A percentile compares a stretch with the other conserved stretches of the same genome.
These are phyloP conservation scores for Chaetodon trifasciatus DNA, from an alignment of 2,797 vertebrate species.

Conservation along the genomic window DNA sequence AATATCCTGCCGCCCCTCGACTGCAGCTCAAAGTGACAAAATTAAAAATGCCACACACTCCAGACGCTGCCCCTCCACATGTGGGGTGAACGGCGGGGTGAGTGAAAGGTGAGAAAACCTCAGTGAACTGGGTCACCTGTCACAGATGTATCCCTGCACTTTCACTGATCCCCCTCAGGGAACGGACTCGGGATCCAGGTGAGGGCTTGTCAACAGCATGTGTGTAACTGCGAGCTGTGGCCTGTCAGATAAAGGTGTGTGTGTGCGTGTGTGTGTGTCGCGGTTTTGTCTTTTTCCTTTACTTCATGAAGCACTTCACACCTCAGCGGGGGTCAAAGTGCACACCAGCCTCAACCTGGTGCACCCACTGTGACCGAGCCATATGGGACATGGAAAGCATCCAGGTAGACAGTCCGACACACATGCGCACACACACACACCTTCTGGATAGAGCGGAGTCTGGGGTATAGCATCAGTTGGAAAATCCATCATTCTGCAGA, in stretches of 20 bases:
- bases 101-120: slow-evolving; percentile 72
- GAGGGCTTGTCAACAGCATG: slow-evolving; percentile 73
- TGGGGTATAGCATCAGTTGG: background rate
- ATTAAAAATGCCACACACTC: slow-evolving; percentile 37
- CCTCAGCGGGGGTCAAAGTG: slow-evolving; percentile 66
- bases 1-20: background rate
- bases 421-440: background rate
- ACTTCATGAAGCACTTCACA: slow-evolving; percentile 74
- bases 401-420: background rate
- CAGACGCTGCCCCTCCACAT: slow-evolving; percentile 11
- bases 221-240: slow-evolving; percentile 50
- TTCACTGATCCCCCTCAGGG: slow-evolving; percentile 65
- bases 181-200: slow-evolving; percentile 66
- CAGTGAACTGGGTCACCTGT: slow-evolving; percentile 74
- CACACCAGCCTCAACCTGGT: slow-evolving; percentile 56
- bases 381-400: slow-evolving; percentile 35
- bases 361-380: slow-evolving; percentile 36
- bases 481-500: slow-evolving; percentile 4
- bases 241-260: slow-evolving; percentile 59
- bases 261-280: slow-evolving; percentile 17
- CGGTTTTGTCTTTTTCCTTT: slow-evolving; percentile 46
- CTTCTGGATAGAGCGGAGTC: background rate
- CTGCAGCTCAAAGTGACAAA: slow-evolving; percentile 46
- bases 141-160: slow-evolving; percentile 62
- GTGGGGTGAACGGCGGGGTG: slow-evolving; percentile 44